Evolutionary conservation across 2,888 invertebrate genomes (phyloP), one percentile per base, ranked within the genome.

Genomic region (Seira sanloemensis): DNA sequence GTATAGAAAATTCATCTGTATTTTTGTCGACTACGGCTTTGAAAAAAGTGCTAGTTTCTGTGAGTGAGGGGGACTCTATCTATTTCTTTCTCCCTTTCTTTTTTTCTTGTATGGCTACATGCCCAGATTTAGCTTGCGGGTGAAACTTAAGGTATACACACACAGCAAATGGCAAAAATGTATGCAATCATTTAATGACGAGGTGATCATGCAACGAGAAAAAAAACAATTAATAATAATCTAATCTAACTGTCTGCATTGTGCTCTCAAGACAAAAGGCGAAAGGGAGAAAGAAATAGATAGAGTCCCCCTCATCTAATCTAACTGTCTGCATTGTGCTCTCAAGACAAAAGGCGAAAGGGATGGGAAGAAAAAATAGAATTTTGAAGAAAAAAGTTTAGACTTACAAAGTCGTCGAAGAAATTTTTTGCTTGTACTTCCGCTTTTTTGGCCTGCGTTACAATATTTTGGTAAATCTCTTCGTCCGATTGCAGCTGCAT

Each of bases 321-420:
- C 54, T 75, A 62, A 74, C 50, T 18, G 66, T 73, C 62, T 78
- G 46, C 50, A 68, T 65, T 71, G 21, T 27, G 72, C 37, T 12
- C 37, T 37, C 12, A 37, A 37, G 37, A 37, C 12, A 12, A 37
- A 37, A 37, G 5, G n/a, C n/a, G 37, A 37, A 37, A 37, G 37
- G 37, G 27, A 19, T 23, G 75, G 62, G 67, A 68, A 37, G 66
- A 58, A 65, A 46, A 65, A 23, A 27, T 58, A 7, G 65, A 54
- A 71, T 62, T 27, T 27, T 26, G 21, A 58, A 54, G 7, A 65
- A 75, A 37, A 21, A 76, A 65, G n/a, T 24, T 23, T 78, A 26
- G 16, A 90, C 90, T 90, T 89, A 90, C 90, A 84, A 87, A 90
- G 46, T 82, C 82, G n/a, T 79, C 75, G 65, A 89, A 86, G 76